These are phyloP conservation scores for Procapra przewalskii DNA, from an alignment of 2,113 vertebrate genomes.

Conservation along the genomic window DNA sequence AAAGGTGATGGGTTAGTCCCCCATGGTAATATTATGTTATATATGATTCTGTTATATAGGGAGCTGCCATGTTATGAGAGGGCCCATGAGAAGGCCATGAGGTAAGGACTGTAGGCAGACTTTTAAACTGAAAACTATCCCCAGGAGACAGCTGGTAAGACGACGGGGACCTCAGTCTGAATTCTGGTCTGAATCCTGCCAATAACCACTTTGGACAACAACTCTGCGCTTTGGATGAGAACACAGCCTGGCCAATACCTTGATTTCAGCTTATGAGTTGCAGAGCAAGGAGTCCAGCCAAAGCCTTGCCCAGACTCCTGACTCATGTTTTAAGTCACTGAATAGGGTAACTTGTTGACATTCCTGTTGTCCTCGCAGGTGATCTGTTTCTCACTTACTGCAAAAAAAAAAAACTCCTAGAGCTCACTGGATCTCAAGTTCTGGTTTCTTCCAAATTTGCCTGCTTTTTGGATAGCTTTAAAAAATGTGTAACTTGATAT, in stretches of 20 bases:
- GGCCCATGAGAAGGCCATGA: neutral
- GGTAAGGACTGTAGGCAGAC: neutral
- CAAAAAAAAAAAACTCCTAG: neutral
- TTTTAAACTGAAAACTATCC: neutral
- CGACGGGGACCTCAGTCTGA: neutral
- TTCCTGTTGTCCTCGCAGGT: neutral
- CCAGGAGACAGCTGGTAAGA: neutral
- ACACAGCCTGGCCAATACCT: neutral
- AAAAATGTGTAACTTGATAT: neutral
- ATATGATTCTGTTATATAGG: neutral
- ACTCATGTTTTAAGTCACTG: neutral
- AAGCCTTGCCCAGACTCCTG: neutral
- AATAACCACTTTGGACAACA: neutral
- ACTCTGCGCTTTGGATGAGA: neutral
- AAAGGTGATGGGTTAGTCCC: neutral
- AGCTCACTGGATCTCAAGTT: neutral
- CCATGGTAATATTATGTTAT: neutral
- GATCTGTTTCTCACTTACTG: neutral
- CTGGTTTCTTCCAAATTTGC: neutral
- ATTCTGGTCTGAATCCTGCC: neutral
- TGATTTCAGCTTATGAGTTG: neutral
- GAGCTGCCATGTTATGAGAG: neutral
- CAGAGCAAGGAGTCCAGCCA: neutral
- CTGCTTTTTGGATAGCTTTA: neutral
- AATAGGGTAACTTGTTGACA: neutral